A percentile compares a stretch with the other conserved stretches of the same genome.
Evolutionary conservation across 2,888 invertebrate genomes (phyloP).

Genomic region (Hydrotaea cyrtoneurina): DNA sequence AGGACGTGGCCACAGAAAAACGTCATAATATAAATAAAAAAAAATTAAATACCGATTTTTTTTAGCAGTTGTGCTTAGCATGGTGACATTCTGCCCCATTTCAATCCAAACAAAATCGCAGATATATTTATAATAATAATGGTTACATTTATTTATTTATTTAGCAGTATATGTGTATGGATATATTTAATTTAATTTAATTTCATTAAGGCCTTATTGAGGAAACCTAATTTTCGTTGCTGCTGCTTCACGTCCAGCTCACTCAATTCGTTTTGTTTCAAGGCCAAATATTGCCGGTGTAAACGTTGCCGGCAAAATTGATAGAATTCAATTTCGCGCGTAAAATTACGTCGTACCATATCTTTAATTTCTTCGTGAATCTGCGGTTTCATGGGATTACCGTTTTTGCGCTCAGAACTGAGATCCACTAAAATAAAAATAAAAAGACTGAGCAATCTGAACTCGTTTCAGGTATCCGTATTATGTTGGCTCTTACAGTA

Average conservation of each 20-base stretch:
- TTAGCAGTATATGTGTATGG: background rate
- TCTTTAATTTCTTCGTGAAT: slow-evolving; percentile 91
- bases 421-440: slow-evolving; percentile 73
- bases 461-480: background rate
- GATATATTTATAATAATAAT: too few species aligned
- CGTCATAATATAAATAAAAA: too few species aligned
- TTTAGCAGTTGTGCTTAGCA: too few species aligned
- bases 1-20: too few species aligned
- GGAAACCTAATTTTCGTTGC: background rate
- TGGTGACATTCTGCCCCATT: too few species aligned
- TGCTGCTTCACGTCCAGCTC: slow-evolving; percentile 24
- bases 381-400: slow-evolving; percentile 92
- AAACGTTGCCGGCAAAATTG: slow-evolving; percentile 93
- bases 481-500: slow-evolving; percentile 81
- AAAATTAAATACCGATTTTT: too few species aligned
- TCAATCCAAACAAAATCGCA: too few species aligned
- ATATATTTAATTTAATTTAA: slow-evolving; percentile 29
- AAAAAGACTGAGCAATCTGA: background rate
- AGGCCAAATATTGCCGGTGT: slow-evolving; percentile 88
- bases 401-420: slow-evolving; percentile 84
- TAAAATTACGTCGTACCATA: slow-evolving; percentile 91
- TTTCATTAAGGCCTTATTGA: slow-evolving; percentile 28
- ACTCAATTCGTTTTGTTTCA: slow-evolving; percentile 79
- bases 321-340: slow-evolving; percentile 95
- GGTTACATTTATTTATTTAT: background rate